phyloP scores from a whole-genome alignment of 2,113 vertebrate species.

The Motacilla alba region DNA sequence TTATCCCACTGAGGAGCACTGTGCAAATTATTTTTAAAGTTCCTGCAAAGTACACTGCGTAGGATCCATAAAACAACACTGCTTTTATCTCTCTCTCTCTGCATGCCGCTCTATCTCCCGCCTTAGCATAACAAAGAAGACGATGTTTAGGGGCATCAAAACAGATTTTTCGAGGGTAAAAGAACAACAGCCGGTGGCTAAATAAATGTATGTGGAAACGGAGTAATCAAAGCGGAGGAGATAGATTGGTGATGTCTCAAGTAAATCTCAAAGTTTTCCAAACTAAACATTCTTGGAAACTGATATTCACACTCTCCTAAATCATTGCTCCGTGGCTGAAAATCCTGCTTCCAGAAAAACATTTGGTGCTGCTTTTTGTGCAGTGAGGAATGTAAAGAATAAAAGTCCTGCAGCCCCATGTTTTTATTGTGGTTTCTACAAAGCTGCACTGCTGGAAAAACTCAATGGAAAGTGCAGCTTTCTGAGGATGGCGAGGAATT shows the following conservation, averaged over 20 bases:
- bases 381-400: background rate
- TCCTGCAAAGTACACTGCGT: constrained; percentile 11
- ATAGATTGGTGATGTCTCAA: background rate
- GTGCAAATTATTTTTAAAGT: constrained; percentile 2
- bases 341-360: constrained; percentile 49
- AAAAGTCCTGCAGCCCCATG: background rate
- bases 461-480: constrained; percentile 2
- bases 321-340: background rate
- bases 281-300: constrained; percentile 40
- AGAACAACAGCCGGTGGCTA: constrained; percentile 29
- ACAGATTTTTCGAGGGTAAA: background rate
- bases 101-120: background rate
- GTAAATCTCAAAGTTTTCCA: constrained; percentile 19
- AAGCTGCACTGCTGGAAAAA: constrained; percentile 9
- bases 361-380: background rate
- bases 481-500: background rate
- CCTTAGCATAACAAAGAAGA: constrained; percentile 28
- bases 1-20: background rate
- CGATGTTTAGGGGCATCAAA: constrained; percentile 5
- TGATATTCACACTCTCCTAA: constrained; percentile 27
- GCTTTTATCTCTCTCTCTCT: constrained; percentile 7
- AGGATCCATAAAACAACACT: constrained; percentile 20
- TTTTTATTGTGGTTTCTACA: constrained; percentile 52
- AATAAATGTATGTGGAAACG: background rate
- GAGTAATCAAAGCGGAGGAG: constrained; percentile 12